These are phyloP conservation scores for Pterocles burchelli DNA, from an alignment of 2,113 vertebrate species.

Conservation along the genomic window DNA sequence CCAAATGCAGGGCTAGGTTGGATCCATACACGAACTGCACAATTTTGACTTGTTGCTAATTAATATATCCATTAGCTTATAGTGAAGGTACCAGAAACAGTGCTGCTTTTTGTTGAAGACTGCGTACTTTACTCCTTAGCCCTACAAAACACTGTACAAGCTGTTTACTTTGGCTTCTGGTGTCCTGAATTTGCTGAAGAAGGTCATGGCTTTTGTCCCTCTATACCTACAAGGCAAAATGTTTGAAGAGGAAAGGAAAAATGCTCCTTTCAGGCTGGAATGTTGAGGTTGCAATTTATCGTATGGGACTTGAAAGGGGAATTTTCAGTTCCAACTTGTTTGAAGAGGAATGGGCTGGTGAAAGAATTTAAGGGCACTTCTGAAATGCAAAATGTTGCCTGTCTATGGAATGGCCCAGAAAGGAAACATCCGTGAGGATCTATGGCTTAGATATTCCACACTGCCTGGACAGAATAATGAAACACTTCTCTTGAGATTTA, in stretches of 20 bases:
- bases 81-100: neutral
- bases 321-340: conserved; percentile 67
- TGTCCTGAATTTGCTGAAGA: neutral
- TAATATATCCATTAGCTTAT: neutral
- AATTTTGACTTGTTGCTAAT: neutral
- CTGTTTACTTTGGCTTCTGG: neutral
- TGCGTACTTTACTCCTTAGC: neutral
- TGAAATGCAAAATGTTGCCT: conserved; percentile 67
- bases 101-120: neutral
- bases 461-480: conserved; percentile 75
- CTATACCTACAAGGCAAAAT: conserved; percentile 24
- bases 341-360: conserved; percentile 65
- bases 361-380: conserved; percentile 67
- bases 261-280: conserved; percentile 52
- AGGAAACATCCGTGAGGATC: conserved; percentile 69
- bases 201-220: conserved; percentile 19
- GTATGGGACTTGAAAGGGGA: conserved; percentile 37
- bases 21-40: neutral
- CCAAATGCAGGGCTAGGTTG: neutral
- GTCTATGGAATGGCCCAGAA: conserved; percentile 49
- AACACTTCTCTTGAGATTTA: conserved; percentile 79
- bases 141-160: neutral
- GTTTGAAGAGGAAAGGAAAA: conserved; percentile 38
- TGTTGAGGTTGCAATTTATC: conserved; percentile 26
- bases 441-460: conserved; percentile 65